Base-by-base conservation (phyloP, 2,797 vertebrate genomes). In the Sebastes reedi region DNA sequence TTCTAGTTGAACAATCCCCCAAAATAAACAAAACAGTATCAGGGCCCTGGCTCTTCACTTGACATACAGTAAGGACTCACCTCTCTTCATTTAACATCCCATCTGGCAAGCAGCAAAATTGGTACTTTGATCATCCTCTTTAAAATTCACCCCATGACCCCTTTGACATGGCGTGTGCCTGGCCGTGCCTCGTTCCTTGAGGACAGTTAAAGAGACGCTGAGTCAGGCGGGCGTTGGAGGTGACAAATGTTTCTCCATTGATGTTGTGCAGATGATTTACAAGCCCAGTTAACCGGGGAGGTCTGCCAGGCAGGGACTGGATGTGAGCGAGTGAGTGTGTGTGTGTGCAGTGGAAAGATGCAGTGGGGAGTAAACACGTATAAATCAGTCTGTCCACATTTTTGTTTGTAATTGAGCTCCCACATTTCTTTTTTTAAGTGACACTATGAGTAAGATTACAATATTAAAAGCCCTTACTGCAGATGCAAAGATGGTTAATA, bases 251-350 rank as follows among this genome's bases (percentile, higher is more conserved):
- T 91, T 88, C 88, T 89, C 79, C 80, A 91, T 74, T 85, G 91
- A 92, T 88, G 88, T 81, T 90, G 88, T 87, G 77, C 77, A 55
- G 77, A 89, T 94, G 91, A 95, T 95, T 95, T 94, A 94, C 92
- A 94, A 85, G 90, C 87, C 77, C 91, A 87, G 89, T 92, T 93
- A 92, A 90, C 69, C 14, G n/a, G 76, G 77, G 87, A 91, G 85
- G 85, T 85, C 91, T 91, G 85, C 84, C 81, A 84, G 83, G 83
- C 77, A 69, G 72, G 54, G 70, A 83, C 73, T 88, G 80, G 16
- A 67, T 81, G 46, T 70, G 69, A 42, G 81, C 50, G 16, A 50
- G 59, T 69, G 59, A 12, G n/a, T 55, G 64, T 64, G 72, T 77
- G 75, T 59, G 69, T 32, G 69, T 34, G 73, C 64, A 50, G 54